Conservation (phyloP, 1,140 invertebrate genomes). For the Hypsibius dujardini region DNA sequence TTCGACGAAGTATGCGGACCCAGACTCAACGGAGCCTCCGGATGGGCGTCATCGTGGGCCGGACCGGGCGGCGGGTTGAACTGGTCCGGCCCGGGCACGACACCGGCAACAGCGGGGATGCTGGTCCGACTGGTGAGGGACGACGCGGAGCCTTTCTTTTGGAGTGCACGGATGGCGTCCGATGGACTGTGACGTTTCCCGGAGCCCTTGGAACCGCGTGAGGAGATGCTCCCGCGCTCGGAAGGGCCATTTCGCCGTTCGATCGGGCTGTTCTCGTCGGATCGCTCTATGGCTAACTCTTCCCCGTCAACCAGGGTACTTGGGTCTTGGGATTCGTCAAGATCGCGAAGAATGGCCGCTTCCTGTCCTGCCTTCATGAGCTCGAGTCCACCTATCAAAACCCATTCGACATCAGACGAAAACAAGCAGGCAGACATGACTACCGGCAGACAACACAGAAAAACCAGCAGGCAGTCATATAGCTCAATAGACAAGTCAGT, state of each 20-base stretch:
- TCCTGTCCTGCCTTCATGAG: constrained; percentile 31
- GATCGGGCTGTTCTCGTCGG: constrained; percentile 31
- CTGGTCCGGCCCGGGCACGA: neutral
- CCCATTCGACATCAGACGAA: too few relatives aligned
- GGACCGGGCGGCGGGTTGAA: constrained; percentile 10
- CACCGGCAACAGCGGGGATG: neutral
- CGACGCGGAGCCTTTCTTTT: neutral
- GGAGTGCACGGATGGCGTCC: neutral
- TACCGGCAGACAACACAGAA: too few relatives aligned
- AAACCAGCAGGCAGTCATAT: too few relatives aligned
- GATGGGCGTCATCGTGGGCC: neutral
- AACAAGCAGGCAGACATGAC: too few relatives aligned
- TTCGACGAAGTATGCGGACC: neutral
- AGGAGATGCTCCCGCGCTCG: constrained; percentile 34
- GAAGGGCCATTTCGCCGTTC: constrained; percentile 23
- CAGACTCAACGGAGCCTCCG: neutral
- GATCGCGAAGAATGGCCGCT: constrained; percentile 30
- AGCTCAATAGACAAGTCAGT: too few relatives aligned
- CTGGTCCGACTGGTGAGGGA: neutral
- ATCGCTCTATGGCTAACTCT: constrained; percentile 29
- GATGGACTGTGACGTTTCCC: neutral
- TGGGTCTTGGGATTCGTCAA: constrained; percentile 34
- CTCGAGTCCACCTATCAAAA: constrained; percentile 31
- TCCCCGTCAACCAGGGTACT: constrained; percentile 23
- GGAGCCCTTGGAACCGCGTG: constrained; percentile 11